Evolutionary conservation across 2,113 vertebrate species (phyloP).

Genomic region (Hypomesus transpacificus): DNA sequence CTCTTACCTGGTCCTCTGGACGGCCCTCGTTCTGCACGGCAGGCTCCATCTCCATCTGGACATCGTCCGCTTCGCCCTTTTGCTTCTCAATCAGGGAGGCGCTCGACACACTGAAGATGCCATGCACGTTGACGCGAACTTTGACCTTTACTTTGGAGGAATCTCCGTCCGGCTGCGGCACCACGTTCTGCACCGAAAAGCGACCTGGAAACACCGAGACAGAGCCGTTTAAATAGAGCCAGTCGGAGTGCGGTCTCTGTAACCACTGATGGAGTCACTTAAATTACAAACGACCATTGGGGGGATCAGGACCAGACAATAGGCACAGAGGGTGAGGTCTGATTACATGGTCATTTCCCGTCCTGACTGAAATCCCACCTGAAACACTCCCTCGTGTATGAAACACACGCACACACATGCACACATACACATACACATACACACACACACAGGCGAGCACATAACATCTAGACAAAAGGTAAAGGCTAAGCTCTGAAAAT

Average conservation of each 20-base stretch:
- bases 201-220: conserved; percentile 68
- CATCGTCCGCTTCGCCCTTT: conserved; percentile 75
- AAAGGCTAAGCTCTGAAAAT: conserved; percentile 1
- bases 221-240: conserved; percentile 12
- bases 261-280: background rate
- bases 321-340: background rate
- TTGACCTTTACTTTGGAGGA: conserved; percentile 95
- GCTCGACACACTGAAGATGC: conserved; percentile 88
- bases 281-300: background rate
- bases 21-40: conserved; percentile 79
- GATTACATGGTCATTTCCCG: background rate
- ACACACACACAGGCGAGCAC: background rate
- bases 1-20: conserved; percentile 81
- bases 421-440: background rate
- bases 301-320: conserved; percentile 9
- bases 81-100: conserved; percentile 90
- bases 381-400: background rate
- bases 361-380: conserved; percentile 21
- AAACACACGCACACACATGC: background rate
- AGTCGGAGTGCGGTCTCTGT: conserved; percentile 2
- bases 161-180: conserved; percentile 86
- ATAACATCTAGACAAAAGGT: background rate
- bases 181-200: conserved; percentile 88
- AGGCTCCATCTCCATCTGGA: conserved; percentile 83
- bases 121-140: conserved; percentile 89